Percentiles rank a stretch among this genome's conserved stretches.
phyloP scores from a whole-genome alignment of 2,888 invertebrate species.

The Carabus problematicus region DNA sequence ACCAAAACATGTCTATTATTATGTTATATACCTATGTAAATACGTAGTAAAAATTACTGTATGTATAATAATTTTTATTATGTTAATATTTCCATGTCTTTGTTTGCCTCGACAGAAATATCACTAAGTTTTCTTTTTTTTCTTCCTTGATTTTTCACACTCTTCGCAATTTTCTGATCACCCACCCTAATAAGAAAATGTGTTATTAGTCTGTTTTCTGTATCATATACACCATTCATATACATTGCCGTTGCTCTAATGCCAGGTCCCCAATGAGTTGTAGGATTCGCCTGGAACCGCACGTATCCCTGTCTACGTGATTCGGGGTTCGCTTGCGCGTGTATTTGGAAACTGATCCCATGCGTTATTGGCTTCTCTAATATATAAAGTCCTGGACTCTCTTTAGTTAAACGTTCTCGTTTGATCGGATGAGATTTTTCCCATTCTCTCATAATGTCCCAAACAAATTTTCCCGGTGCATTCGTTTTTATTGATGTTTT shows the following conservation, averaged over 20 bases:
- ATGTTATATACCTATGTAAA: background rate
- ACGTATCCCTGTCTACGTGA: constrained; percentile 76
- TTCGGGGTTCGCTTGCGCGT: constrained; percentile 79
- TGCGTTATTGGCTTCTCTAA: constrained; percentile 63
- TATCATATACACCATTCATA: constrained; percentile 48
- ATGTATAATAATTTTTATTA: background rate
- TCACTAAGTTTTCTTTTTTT: constrained; percentile 56
- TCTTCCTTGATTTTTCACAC: constrained; percentile 73
- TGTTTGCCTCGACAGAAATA: constrained; percentile 40
- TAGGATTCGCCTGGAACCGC: constrained; percentile 87
- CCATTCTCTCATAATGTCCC: constrained; percentile 93
- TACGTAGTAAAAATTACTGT: background rate
- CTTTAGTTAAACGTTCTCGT: constrained; percentile 64
- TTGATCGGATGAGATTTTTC: constrained; percentile 72
- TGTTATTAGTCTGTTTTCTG: background rate
- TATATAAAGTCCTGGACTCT: constrained; percentile 64
- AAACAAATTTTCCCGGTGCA: constrained; percentile 84
- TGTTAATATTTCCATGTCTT: constrained; percentile 24
- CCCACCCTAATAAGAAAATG: constrained; percentile 63
- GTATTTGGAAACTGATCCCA: constrained; percentile 63
- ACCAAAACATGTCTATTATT: background rate
- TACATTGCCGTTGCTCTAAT: constrained; percentile 79
- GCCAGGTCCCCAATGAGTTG: constrained; percentile 92
- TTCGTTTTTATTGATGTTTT: constrained; percentile 91
- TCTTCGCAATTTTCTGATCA: constrained; percentile 67